Percentiles rank a stretch among this genome's conserved stretches.
Conservation (phyloP, 2,113 vertebrate genomes). For the Oenanthe oenanthe region DNA sequence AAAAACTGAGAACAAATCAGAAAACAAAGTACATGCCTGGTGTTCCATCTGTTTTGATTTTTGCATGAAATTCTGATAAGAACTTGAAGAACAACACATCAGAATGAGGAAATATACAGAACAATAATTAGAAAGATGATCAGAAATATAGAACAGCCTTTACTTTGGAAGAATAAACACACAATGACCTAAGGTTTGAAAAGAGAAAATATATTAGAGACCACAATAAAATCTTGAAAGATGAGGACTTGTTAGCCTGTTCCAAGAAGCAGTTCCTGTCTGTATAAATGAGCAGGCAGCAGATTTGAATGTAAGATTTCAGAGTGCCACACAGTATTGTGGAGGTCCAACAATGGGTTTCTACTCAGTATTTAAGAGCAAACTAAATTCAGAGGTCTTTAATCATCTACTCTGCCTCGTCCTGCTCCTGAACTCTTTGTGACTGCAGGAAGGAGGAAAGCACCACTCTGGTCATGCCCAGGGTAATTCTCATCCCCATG, state of each 20-base stretch:
- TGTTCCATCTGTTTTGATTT: neutral
- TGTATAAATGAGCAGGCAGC: neutral
- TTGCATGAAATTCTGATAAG: neutral
- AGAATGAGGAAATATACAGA: neutral
- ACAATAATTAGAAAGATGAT: neutral
- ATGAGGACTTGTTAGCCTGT: neutral
- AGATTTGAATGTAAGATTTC: neutral
- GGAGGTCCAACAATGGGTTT: neutral
- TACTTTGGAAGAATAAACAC: neutral
- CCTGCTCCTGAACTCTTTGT: neutral
- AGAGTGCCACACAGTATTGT: neutral
- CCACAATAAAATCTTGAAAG: neutral
- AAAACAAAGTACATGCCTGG: neutral
- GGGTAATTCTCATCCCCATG: neutral
- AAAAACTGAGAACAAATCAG: neutral
- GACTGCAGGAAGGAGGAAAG: neutral
- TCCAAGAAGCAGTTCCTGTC: neutral
- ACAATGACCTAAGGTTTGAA: neutral
- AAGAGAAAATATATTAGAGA: neutral
- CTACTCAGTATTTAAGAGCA: neutral
- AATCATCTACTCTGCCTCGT: neutral
- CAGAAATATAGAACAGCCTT: neutral
- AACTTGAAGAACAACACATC: neutral
- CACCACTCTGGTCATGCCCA: neutral
- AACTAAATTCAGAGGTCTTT: neutral